Evolutionary conservation across 2,888 invertebrate species (phyloP), one percentile per base, ranked within the genome.

Genomic region (Limenitis camilla): DNA sequence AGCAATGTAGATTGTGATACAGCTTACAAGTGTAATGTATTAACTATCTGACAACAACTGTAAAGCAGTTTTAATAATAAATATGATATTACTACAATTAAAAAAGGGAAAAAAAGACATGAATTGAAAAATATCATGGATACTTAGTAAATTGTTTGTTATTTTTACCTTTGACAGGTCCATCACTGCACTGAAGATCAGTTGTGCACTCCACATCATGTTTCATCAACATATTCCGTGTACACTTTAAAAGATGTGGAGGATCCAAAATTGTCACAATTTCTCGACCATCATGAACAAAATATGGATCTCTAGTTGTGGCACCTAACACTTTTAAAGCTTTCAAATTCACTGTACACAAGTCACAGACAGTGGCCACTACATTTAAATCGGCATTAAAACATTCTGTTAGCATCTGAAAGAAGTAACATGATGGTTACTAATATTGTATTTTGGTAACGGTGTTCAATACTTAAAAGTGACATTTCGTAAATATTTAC

Each of bases 171-270:
- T n/a, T n/a, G n/a, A n/a, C n/a, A n/a, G n/a, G n/a, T n/a, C n/a
- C n/a, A n/a, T 35, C 35, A 2, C 28, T 44, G 33, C 35, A 35
- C 32, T 39, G 46, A 5, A 55, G 10, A 42, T 47, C 39, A 27
- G 55, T 39, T 11, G 36, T 51, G 35, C 52, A 52, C 36, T 59
- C 43, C 5, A 59, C 47, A 47, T 59, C 42, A 54, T 59, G 45
- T 35, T 59, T 54, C 44, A 59, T 27, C 10, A 59, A 41, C 0
- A 48, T 8, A 50, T 59, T 56, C 31, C 59, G 28, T 7, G 49
- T 51, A 40, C 58, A 56, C 40, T 56, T 59, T 10, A 59, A 27
- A 5, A 59, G 28, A 39, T 55, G 53, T 11, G 56, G 59, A 29
- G 56, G 49, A 41, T 59, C 56, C 8, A 52, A 52, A 5, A 59